Conservation (phyloP, 2,113 vertebrate species). For the Austrofundulus limnaeus region DNA sequence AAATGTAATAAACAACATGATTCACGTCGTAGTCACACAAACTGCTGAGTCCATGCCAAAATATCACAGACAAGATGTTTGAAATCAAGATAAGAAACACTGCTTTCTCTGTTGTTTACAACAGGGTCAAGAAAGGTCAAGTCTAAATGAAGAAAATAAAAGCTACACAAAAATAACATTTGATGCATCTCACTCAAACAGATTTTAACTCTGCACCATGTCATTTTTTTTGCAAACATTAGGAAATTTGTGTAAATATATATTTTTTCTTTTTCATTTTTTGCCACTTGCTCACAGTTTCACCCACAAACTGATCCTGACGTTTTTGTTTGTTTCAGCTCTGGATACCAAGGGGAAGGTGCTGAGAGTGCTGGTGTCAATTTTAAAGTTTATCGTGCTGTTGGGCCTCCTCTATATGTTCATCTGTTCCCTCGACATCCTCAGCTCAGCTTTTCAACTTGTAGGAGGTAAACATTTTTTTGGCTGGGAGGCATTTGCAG, state of each 20-base stretch:
- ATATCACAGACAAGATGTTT: background rate
- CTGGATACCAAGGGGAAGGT: constrained; percentile 83
- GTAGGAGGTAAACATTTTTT: constrained; percentile 85
- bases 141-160: background rate
- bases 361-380: constrained; percentile 74
- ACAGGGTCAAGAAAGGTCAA: background rate
- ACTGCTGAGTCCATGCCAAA: constrained; percentile 1
- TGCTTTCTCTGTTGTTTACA: background rate
- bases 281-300: background rate
- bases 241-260: no score
- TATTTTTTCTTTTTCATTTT: no score
- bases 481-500: background rate
- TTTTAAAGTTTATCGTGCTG: constrained; percentile 81
- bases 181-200: background rate
- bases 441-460: constrained; percentile 95
- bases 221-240: background rate
- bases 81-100: constrained; percentile 2
- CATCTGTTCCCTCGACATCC: constrained; percentile 91
- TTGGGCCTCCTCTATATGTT: constrained; percentile 91
- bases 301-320: background rate
- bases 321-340: constrained; percentile 75
- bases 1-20: constrained; percentile 10
- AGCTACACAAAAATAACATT: background rate
- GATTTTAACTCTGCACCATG: background rate
- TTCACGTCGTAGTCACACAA: background rate